Evolutionary conservation across 2,113 vertebrate genomes (phyloP), one percentile per base, ranked within the genome.

Genomic region (Xiphophorus couchianus): DNA sequence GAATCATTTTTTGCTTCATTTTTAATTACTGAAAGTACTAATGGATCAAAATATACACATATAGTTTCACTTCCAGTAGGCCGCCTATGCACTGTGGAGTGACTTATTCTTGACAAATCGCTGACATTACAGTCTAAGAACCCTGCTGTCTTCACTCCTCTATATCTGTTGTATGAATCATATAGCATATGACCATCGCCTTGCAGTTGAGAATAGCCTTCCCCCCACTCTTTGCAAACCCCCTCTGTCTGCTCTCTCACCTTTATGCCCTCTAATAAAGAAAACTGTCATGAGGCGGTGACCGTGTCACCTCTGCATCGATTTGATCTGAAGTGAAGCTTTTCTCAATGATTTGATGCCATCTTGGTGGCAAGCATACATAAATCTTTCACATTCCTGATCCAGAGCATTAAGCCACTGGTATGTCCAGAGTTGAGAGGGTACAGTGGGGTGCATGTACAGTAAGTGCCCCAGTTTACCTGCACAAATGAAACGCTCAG

Each of bases 201-300:
- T 77, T 70, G 58, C 78, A 80, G 80, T 84, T 86, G 85, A 84
- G 86, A 92, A 89, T 88, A 90, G 80, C 78, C 72, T 1, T 28
- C 76, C 77, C 25, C 29, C 58, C 28, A 61, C 3, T 73, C 71
- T 58, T 42, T 39, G 33, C 65, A 88, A 73, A 84, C 74, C 80
- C 73, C 12, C 66, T 84, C 76, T 15, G 72, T 84, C 77, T 90
- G 71, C 42, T 76, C 66, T 83, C 76, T 84, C 81, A 84, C 86
- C 86, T 90, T 74, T 78, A 65, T 84, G 85, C 62, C 86, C 89
- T 86, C 85, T 68, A 83, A 88, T 89, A 91, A 84, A 86, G 78
- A 86, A 81, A 86, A 76, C 83, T 87, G 85, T 86, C 83, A 87
- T 62, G 75, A 83, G 76, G 65, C 81, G 77, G 62, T 88, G 84